phyloP scores from a whole-genome alignment of 2,888 invertebrate species.

The Hofmannophila pseudospretella region DNA sequence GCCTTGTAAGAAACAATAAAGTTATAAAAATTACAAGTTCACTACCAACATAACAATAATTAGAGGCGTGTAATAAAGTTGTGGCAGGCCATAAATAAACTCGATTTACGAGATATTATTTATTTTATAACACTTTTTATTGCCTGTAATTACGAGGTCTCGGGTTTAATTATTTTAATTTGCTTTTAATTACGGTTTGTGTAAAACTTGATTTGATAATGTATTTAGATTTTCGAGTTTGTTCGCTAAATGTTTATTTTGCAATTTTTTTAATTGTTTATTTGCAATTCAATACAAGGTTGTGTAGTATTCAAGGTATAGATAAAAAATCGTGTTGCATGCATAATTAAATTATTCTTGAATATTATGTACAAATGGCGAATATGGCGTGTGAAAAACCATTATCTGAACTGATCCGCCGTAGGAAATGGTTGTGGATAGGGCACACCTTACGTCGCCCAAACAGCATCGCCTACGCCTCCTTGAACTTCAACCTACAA shows the following conservation, averaged over 20 bases:
- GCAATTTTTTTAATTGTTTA: neutral
- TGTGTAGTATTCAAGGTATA: too few relatives aligned
- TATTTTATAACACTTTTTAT: constrained; percentile 6
- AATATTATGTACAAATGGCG: too few relatives aligned
- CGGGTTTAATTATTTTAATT: constrained; percentile 4
- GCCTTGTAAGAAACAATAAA: too few relatives aligned
- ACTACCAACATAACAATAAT: neutral
- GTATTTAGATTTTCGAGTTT: neutral
- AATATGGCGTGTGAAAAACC: too few relatives aligned
- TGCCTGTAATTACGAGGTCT: constrained; percentile 5
- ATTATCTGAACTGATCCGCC: too few relatives aligned
- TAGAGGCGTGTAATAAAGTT: neutral
- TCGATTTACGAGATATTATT: constrained; percentile 7
- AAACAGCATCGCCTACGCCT: too few relatives aligned
- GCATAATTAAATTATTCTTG: too few relatives aligned
- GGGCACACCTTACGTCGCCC: too few relatives aligned
- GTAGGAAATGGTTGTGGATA: too few relatives aligned
- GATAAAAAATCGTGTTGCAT: neutral
- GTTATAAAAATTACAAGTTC: too few relatives aligned
- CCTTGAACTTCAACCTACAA: too few relatives aligned
- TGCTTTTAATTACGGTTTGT: constrained; percentile 6
- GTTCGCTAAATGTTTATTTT: constrained; percentile 1
- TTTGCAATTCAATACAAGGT: neutral
- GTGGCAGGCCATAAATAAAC: constrained; percentile 8
- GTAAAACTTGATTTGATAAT: neutral